Evolutionary conservation across 2,888 invertebrate genomes (phyloP), one percentile per base, ranked within the genome.

Genomic region (Colletes collaris): DNA sequence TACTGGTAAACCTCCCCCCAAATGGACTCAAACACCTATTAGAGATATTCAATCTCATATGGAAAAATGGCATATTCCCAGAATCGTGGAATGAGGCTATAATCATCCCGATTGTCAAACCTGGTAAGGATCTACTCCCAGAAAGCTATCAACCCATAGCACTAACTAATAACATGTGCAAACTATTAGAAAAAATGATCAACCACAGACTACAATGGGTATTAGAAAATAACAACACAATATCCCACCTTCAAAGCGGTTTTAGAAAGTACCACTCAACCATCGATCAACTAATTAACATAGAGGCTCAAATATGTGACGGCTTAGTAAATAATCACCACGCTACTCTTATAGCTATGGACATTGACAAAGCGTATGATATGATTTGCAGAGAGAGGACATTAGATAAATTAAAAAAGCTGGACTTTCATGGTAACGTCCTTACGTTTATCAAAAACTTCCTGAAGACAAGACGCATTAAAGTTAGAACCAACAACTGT

Each of bases 141-240:
- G 10, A 52, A 6, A 69, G 13, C 16, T 69, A 59, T n/a, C n/a
- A 50, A 5, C 50, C 68, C 1, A 68, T 68, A 37, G 37, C 50
- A 4, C 50, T 59, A 16, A 68, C 50, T 0, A 16, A 37, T 16
- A 68, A 35, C 4, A 58, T 68, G 13, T 59, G 59, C 7, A 68
- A 68, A 37, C 10, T 68, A 11, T 4, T 68, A 6, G 58, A 68
- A 13, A 68, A 59, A 68, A 58, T 68, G 4, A 50, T 68, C 4
- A 68, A 37, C 50, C n/a, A 49, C 7, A 58, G 5, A 10, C 52
- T 66, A 3, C 50, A 53, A 44, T 65, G 59, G 59, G 10, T n/a
- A 3, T 35, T 68, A 46, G 68, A 74, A 68, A 46, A 6, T 2
- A 16, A 59, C 2, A 46, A 50, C 5, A 7, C 56, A 11, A 4